Conservation (phyloP, 2,888 invertebrate species). For the Ophion ventricosus region DNA sequence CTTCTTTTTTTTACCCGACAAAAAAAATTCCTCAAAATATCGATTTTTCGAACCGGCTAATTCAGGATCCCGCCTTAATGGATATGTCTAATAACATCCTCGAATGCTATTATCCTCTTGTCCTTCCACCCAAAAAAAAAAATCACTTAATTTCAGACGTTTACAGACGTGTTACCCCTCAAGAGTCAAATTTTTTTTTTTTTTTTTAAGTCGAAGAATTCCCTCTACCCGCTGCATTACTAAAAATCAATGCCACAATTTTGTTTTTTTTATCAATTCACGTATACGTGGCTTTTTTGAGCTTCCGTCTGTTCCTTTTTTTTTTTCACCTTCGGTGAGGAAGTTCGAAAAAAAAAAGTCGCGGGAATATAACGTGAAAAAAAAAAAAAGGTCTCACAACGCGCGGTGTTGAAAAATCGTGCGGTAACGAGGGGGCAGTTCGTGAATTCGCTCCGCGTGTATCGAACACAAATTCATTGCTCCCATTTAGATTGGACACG, state of each 20-base stretch:
- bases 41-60: too few relatives aligned
- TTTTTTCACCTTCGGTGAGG: neutral
- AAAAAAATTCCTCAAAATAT: too few relatives aligned
- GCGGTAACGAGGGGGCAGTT: constrained; percentile 6
- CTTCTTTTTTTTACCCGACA: too few relatives aligned
- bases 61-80: too few relatives aligned
- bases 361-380: neutral
- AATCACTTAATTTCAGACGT: too few relatives aligned
- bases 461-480: constrained; percentile 68
- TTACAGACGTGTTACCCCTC: neutral
- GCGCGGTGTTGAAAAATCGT: constrained; percentile 12
- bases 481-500: constrained; percentile 74
- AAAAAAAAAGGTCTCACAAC: constrained; percentile 25
- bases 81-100: too few relatives aligned
- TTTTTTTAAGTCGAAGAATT: neutral
- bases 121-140: too few relatives aligned
- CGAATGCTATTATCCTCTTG: too few relatives aligned
- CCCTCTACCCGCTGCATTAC: neutral
- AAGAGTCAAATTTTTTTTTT: too few relatives aligned
- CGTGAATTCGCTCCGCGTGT: constrained; percentile 46
- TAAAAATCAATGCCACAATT: neutral
- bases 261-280: neutral
- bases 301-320: neutral
- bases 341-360: neutral
- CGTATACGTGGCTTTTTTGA: neutral